Base-by-base conservation (phyloP, 2,113 vertebrate genomes). In the Sterrhoptilus dennistouni region DNA sequence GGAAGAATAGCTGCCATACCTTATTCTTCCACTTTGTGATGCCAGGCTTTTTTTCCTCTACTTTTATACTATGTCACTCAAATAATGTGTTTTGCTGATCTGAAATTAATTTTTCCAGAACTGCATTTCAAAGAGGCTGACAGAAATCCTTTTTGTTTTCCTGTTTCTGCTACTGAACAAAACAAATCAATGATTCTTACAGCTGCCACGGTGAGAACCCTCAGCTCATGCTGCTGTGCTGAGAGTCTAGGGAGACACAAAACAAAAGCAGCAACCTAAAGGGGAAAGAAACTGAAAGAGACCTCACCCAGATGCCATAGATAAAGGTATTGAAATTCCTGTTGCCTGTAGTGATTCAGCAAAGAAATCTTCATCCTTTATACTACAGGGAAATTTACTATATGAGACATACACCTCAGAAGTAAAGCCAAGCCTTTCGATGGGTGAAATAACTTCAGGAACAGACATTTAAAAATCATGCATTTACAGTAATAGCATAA, bases 221-320 rank as follows among this genome's bases (percentile, higher is more conserved):
- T 61, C 49, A 1, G 1, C 63, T 90, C 22, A 50, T 1, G 0
- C 31, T 70, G 45, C 36, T 0, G 0, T 66, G 40, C 47, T 72
- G 68, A 50, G 52, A 81, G 53, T 71, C 72, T 49, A 40, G 49
- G 68, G 77, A 94, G 27, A 85, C 42, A 21, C 5, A 8, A 92
- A 88, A 83, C 28, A 90, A 88, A 90, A 86, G 63, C 42, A 59
- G 28, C 7, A 87, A 40, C 28, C 61, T 83, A 56, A 94, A 93
- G 91, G 59, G 47, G 10, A 90, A 70, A 70, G 35, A 85, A 96
- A 77, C 11, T 52, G 28, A 38, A 72, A 89, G 21, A 42, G 5
- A 69, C 40, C 59, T 80, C 82, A 63, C n/a, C 28, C 59, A 70
- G 6, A 11, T 83, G 33, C 71, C 6, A 3, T 6, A 57, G 53